These are phyloP conservation scores for Cheirogaleus medius DNA, from an alignment of 2,113 vertebrate species.

Conservation along the genomic window DNA sequence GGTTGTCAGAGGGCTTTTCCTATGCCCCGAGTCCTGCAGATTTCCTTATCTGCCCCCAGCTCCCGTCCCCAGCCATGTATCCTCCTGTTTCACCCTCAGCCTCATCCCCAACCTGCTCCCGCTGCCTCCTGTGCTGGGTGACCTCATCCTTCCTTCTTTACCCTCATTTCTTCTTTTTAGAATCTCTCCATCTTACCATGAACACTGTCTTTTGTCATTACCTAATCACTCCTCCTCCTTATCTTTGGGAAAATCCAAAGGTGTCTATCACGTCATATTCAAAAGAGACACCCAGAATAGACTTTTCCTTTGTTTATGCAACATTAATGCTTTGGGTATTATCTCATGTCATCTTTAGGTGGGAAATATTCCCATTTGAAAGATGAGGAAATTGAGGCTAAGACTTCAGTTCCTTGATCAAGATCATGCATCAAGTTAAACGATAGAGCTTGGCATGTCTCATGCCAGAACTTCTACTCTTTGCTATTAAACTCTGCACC, in stretches of 20 bases:
- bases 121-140: background rate
- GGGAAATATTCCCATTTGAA: background rate
- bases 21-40: rapidly evolving
- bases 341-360: background rate
- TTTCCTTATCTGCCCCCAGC: background rate
- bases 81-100: background rate
- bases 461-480: background rate
- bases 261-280: background rate
- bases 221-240: background rate
- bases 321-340: background rate
- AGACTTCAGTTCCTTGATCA: background rate
- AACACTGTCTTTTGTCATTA: background rate
- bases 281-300: background rate
- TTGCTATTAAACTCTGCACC: background rate
- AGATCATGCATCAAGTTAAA: background rate
- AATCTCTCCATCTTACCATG: background rate
- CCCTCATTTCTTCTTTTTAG: background rate
- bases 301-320: background rate
- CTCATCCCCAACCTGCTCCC: background rate
- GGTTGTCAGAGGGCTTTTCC: background rate
- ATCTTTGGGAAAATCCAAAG: background rate
- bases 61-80: background rate
- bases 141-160: background rate
- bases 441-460: background rate
- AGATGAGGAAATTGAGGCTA: background rate